A percentile compares a stretch with the other conserved stretches of the same genome.
Conservation (phyloP, 2,888 invertebrate species). For the Entomobrya proxima region DNA sequence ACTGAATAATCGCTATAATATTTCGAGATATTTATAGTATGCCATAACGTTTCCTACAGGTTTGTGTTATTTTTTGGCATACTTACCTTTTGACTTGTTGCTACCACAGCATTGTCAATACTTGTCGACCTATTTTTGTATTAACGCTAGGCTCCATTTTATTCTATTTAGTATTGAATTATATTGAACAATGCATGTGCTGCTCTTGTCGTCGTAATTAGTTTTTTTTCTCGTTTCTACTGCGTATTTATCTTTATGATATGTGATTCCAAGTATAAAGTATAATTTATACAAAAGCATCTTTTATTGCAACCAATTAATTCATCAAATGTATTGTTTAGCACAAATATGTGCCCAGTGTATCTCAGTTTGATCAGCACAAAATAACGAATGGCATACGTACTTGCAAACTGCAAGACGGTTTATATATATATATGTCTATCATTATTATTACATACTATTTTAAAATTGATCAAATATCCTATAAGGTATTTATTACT, state of each 20-base stretch:
- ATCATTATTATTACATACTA: slow-evolving; percentile 7
- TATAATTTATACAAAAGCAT: slow-evolving; percentile 11
- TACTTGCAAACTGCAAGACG: slow-evolving; percentile 17
- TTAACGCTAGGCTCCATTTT: slow-evolving; percentile 54
- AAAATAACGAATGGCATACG: slow-evolving; percentile 24
- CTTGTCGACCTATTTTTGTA: slow-evolving; percentile 62
- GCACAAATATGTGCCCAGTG: slow-evolving; percentile 36
- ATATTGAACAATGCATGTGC: slow-evolving; percentile 32
- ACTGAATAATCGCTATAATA: slow-evolving; percentile 39
- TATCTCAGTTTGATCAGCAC: slow-evolving; percentile 40
- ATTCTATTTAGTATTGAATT: slow-evolving; percentile 15
- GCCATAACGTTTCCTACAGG: slow-evolving; percentile 16
- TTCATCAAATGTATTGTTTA: slow-evolving; percentile 15
- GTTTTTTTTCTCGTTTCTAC: slow-evolving; percentile 32
- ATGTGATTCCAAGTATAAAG: slow-evolving; percentile 44
- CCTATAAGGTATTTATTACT: slow-evolving; percentile 26
- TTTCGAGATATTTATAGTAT: slow-evolving; percentile 43
- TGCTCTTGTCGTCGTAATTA: slow-evolving; percentile 18
- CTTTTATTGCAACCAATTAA: slow-evolving; percentile 27
- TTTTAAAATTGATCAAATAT: slow-evolving; percentile 38
- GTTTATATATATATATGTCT: slow-evolving; percentile 22
- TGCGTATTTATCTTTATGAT: slow-evolving; percentile 24
- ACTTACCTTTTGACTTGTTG: slow-evolving; percentile 52
- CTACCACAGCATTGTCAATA: slow-evolving; percentile 39
- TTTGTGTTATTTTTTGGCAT: slow-evolving; percentile 29